Evolutionary conservation across 2,888 invertebrate genomes (phyloP), one percentile per base, ranked within the genome.

Genomic region (Steinernema carpocapsae): DNA sequence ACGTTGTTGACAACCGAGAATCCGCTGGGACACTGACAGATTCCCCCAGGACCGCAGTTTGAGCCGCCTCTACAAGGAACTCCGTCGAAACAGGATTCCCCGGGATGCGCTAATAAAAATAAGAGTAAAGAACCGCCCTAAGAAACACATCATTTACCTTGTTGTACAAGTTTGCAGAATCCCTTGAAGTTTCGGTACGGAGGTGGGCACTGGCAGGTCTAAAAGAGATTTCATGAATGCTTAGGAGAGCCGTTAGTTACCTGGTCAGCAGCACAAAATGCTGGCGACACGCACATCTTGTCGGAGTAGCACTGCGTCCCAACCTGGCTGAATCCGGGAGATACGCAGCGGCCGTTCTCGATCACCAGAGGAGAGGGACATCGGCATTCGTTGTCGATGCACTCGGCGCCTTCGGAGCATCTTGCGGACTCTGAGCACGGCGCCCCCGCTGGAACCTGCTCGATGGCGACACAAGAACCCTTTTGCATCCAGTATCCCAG

Each of bases 351-450:
- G 1, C 79, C 79, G 42, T 70, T 75, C 59, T 79, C 73, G 42
- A 74, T 72, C 24, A 82, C 71, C 42, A 83, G 80, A 19, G 77
- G 79, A 26, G 82, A 64, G 10, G 82, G 80, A 70, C 86, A 87
- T 10, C 78, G 78, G 73, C 87, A 87, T 1, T 81, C 76, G 24
- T 83, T 82, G 19, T 83, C 80, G n/a, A 82, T 75, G 72, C 87
- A 87, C 6, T 80, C 76, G 2, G 87, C 83, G 51, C 80, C 74
- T 12, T 79, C 80, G 17, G 76, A 72, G 71, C 81, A 81, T 19
- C 78, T 43, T 12, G 74, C 48, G 12, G 79, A 75, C 12, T 75
- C 72, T 17, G 78, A 75, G 32, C 83, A 83, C 0, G 82, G 73
- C 52, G 81, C 79, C 0, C 85, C 85, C 0, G 84, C 81, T 6